Percentiles rank a stretch among this genome's conserved stretches.
Conservation (phyloP, 2,888 invertebrate genomes). For the Leptinotarsa peninsularis region DNA sequence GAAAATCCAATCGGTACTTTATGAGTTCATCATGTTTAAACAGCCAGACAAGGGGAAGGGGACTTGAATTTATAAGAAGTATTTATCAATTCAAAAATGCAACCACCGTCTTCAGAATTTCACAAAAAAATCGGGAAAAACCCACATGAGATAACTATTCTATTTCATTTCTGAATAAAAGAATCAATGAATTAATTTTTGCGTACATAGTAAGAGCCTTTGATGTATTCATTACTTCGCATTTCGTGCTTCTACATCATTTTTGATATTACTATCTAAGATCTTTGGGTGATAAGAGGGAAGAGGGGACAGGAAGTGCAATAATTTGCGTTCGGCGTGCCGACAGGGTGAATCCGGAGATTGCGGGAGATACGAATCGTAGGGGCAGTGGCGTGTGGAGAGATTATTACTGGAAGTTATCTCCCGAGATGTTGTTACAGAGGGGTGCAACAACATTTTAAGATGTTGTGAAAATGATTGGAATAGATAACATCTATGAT, state of each 20-base stretch:
- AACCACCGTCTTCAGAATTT: no score
- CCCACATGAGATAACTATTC: no score
- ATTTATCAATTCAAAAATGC: no score
- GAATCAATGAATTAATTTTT: constrained; percentile 32
- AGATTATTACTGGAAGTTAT: constrained; percentile 16
- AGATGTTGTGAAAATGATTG: not conserved
- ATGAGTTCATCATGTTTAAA: no score
- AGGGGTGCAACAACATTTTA: not conserved
- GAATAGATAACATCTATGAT: no score
- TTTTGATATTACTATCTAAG: constrained; percentile 53
- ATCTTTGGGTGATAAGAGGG: constrained; percentile 45
- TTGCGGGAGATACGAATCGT: constrained; percentile 52
- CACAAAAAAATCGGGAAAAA: not conserved
- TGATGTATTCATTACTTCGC: constrained; percentile 42
- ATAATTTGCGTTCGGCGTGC: constrained; percentile 61
- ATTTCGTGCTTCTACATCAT: constrained; percentile 36
- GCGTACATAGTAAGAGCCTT: constrained; percentile 22
- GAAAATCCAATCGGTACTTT: no score
- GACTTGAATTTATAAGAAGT: no score
- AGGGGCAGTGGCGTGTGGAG: constrained; percentile 19
- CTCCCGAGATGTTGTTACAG: not conserved
- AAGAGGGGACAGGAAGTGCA: constrained; percentile 53
- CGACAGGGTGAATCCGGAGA: constrained; percentile 60
- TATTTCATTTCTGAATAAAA: no score
- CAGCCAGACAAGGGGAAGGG: no score